Base-by-base conservation (phyloP, 2,113 vertebrate species). In the Salvator merianae region DNA sequence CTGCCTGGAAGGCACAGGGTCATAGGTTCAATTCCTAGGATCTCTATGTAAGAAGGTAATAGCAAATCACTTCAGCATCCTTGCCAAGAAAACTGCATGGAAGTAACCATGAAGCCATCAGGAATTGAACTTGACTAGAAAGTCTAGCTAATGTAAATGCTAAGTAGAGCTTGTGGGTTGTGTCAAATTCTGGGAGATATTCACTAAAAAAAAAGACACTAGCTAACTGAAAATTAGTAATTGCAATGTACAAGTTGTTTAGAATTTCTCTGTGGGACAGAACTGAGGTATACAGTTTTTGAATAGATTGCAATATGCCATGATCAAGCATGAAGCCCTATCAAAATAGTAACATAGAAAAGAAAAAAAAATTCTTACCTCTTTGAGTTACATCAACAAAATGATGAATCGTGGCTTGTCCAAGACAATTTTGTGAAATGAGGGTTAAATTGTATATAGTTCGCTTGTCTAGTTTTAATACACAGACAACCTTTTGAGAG, bases 391-490 rank as follows among this genome's bases (percentile, higher is more conserved):
- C 69, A 83, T 94, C 74, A 88, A 96, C 94, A 71, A 43, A 3
- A 71, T 91, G 36, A 4, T 0, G 77, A 77, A 90, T 87, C 26
- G 86, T 88, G 86, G 88, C 93, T 53, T 87, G 91, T 75, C 96
- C 94, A 16, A 96, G 68, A 1, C 50, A 0, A 55, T 97, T 97
- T 93, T 92, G 87, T 75, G 93, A 89, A 13, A 50, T 78, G 84
- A 97, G 9, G 5, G 91, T 96, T 71, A 97, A 86, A 84, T 96
- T 95, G 66, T 84, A 95, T 1, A 34, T 82, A 74, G 55, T 84
- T 88, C 95, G 93, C 4, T 83, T 40, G 34, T 72, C 79, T 65
- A 92, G 72, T 76, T 85, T 3, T 95, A 95, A 96, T 82, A 70
- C 32, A 82, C 96, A 96, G 0, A 14, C 76, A 38, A 63, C 79